These are phyloP conservation scores for Marisa cornuarietis DNA, from an alignment of 1,140 invertebrate genomes.

Conservation along the genomic window DNA sequence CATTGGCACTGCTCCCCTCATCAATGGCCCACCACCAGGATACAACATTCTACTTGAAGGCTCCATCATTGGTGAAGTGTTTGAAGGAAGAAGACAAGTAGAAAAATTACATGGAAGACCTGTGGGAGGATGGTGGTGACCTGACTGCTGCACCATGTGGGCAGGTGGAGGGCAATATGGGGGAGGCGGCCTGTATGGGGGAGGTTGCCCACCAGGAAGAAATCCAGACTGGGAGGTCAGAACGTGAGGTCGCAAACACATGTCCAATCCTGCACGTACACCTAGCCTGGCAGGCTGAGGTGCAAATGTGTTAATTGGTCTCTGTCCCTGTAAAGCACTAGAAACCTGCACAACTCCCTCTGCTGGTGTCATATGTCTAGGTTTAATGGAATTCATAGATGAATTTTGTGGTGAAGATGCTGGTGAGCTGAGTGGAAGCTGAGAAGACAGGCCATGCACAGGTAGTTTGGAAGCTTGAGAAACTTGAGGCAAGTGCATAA, in stretches of 20 bases:
- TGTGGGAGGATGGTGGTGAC: neutral
- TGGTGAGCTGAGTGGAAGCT: neutral
- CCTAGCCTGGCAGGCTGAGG: too few relatives aligned
- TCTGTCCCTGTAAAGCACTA: slow-evolving; percentile 4
- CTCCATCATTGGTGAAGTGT: too few relatives aligned
- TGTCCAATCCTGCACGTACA: too few relatives aligned
- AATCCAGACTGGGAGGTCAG: too few relatives aligned
- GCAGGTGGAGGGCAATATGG: neutral
- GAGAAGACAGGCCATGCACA: neutral
- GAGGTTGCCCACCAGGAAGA: too few relatives aligned
- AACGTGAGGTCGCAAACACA: too few relatives aligned
- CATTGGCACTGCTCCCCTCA: slow-evolving; percentile 13
- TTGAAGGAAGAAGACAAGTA: too few relatives aligned
- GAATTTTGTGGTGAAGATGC: neutral
- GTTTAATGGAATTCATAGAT: neutral
- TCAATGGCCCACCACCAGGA: slow-evolving; percentile 7
- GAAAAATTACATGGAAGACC: too few relatives aligned
- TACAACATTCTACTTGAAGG: neutral
- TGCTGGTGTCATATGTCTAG: too few relatives aligned
- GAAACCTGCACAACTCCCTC: neutral
- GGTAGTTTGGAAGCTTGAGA: neutral
- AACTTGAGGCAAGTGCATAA: neutral
- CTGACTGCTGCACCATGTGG: neutral
- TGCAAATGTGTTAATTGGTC: neutral
- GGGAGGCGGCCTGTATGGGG: neutral